A percentile compares a stretch with the other conserved stretches of the same genome.
Evolutionary conservation across 2,113 vertebrate species (phyloP).

Genomic region (Dicentrarchus labrax): DNA sequence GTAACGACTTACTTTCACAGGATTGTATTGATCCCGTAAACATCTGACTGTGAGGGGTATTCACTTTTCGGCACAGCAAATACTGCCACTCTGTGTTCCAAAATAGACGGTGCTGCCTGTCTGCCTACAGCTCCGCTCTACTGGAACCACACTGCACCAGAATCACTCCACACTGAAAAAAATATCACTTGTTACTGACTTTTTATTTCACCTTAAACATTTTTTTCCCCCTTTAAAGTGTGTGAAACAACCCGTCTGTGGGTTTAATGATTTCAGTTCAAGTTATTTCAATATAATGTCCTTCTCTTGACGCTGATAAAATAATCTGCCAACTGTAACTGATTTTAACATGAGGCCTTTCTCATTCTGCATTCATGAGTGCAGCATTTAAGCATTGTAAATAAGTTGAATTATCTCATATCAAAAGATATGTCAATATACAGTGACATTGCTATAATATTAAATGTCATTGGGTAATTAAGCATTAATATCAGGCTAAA

Average conservation of each 20-base stretch:
- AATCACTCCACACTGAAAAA: constrained; percentile 18
- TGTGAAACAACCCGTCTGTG: not conserved
- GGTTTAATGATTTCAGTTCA: not conserved
- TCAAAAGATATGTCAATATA: not conserved
- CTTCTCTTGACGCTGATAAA: not conserved
- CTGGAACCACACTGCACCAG: not conserved
- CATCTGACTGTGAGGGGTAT: constrained; percentile 23
- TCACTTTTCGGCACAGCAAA: constrained; percentile 76
- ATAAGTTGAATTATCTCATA: not conserved
- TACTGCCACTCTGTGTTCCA: constrained; percentile 85
- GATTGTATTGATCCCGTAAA: constrained; percentile 59
- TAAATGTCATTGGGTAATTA: not conserved
- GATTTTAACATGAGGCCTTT: not conserved
- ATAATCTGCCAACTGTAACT: not conserved
- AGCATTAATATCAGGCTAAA: not conserved
- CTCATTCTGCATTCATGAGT: not conserved
- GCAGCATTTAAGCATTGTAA: not conserved
- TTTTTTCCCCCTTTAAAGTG: not conserved
- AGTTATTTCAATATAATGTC: not conserved
- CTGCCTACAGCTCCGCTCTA: constrained; percentile 23
- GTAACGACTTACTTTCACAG: constrained; percentile 4
- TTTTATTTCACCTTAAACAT: constrained; percentile 4
- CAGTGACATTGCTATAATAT: not conserved
- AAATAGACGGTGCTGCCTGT: constrained; percentile 71
- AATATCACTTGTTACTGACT: not conserved